Percentiles rank a stretch among this genome's conserved stretches.
Conservation (phyloP, 2,797 vertebrate species). For the Anisognathus igniventris region DNA sequence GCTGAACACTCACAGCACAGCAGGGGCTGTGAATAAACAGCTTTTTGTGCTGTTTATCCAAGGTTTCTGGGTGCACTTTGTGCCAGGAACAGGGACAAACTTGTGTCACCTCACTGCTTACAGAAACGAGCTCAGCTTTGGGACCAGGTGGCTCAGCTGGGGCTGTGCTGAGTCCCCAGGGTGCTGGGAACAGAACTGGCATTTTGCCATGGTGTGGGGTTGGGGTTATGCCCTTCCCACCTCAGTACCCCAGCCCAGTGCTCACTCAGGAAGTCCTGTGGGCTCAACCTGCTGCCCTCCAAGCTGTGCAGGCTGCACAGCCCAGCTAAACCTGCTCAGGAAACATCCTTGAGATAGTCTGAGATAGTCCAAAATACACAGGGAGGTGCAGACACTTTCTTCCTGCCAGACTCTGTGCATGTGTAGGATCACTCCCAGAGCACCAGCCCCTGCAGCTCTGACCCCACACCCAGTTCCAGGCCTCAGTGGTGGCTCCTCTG, state of each 20-base stretch:
- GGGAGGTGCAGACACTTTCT: neutral
- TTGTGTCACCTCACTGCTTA: accelerated
- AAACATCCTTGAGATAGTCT: neutral
- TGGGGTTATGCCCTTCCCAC: neutral
- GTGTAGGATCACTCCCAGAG: neutral
- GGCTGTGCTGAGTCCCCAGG: neutral
- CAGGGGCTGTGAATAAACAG: accelerated
- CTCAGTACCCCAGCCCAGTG: neutral
- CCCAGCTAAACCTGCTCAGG: neutral
- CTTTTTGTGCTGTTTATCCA: neutral
- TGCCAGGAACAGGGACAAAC: neutral
- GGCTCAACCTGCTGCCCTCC: neutral
- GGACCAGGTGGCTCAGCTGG: accelerated
- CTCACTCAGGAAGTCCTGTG: neutral
- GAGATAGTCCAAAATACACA: neutral
- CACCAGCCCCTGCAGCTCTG: neutral
- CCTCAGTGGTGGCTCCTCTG: accelerated
- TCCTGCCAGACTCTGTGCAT: neutral
- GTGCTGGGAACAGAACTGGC: accelerated
- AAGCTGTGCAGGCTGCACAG: neutral
- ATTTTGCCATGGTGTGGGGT: neutral
- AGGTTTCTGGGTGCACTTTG: neutral
- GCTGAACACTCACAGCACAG: neutral
- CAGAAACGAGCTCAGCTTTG: neutral
- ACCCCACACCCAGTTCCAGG: neutral